Conservation (phyloP, 2,888 invertebrate species). For the Conchocele bisecta region DNA sequence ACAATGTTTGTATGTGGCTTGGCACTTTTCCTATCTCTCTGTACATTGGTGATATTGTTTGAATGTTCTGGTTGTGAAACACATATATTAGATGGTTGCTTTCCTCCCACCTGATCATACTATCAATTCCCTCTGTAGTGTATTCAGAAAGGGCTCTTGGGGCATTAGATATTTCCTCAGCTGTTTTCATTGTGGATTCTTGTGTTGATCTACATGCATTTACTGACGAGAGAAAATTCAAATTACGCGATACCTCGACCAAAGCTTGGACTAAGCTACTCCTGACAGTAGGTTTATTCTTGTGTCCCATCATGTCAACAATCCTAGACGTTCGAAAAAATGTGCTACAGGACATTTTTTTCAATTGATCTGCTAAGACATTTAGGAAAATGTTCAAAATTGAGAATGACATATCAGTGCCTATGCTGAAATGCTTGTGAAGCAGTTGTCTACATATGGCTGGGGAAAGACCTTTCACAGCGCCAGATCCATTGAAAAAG, state of each 20-base stretch:
- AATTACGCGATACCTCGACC: conserved; percentile 41
- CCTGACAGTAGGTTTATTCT: conserved; percentile 7
- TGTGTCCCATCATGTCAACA: conserved; percentile 44
- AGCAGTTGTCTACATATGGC: conserved; percentile 46
- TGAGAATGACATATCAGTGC: conserved; percentile 51
- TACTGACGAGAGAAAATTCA: conserved; percentile 52
- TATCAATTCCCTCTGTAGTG: conserved; percentile 42
- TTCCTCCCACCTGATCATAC: conserved; percentile 69
- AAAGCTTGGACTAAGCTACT: conserved; percentile 41
- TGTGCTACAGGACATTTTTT: conserved; percentile 63
- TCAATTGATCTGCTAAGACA: conserved; percentile 71
- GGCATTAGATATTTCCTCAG: too few relatives aligned
- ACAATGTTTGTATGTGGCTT: conserved; percentile 44
- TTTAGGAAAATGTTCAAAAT: conserved; percentile 56
- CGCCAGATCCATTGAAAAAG: conserved; percentile 30
- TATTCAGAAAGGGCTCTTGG: conserved; percentile 26
- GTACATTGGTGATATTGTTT: conserved; percentile 62
- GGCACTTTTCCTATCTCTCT: conserved; percentile 51
- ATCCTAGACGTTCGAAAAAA: conserved; percentile 55
- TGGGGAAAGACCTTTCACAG: conserved; percentile 31
- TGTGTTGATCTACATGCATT: conserved; percentile 35
- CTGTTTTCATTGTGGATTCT: conserved; percentile 15
- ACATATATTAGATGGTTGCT: conserved; percentile 64
- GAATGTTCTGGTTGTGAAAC: conserved; percentile 63
- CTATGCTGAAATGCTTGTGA: conserved; percentile 32